Evolutionary conservation across 1,140 invertebrate genomes (phyloP).

Genomic region (Heliothis subflexa): DNA sequence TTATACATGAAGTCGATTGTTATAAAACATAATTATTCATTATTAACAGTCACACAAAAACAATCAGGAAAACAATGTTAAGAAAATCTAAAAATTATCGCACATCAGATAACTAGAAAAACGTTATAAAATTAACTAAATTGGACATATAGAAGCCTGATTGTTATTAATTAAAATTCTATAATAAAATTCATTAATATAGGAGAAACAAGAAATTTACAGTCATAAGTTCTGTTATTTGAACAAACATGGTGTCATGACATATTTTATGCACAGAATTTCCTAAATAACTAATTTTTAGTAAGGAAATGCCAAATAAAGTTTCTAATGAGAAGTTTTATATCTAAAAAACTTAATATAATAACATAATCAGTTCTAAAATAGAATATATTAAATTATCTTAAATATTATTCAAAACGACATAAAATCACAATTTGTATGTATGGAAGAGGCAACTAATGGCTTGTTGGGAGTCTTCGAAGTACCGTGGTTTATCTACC

Average conservation of each 20-base stretch:
- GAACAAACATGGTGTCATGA: too few species aligned
- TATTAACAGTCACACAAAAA: constrained; percentile 16
- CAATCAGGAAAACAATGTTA: background rate
- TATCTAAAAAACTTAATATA: background rate
- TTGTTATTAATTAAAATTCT: background rate
- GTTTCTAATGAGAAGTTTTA: background rate
- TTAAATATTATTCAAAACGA: constrained; percentile 12
- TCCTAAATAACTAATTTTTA: background rate
- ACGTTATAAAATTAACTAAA: too few species aligned
- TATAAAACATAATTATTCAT: background rate
- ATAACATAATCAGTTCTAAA: constrained; percentile 21
- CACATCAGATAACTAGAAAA: too few species aligned
- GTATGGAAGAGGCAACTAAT: constrained; percentile 78
- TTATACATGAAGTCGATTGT: background rate
- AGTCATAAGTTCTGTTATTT: too few species aligned
- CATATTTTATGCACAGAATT: background rate
- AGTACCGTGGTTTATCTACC: constrained; percentile 76
- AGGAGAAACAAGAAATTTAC: background rate
- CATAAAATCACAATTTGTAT: constrained; percentile 67
- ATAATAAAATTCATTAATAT: too few species aligned
- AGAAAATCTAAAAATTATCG: too few species aligned
- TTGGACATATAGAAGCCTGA: background rate
- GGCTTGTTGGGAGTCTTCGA: constrained; percentile 79
- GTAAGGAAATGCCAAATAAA: too few species aligned
- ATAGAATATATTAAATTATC: constrained; percentile 40